A percentile compares a stretch with the other conserved stretches of the same genome.
Conservation (phyloP, 2,113 vertebrate species). For the Xyrauchen texanus region DNA sequence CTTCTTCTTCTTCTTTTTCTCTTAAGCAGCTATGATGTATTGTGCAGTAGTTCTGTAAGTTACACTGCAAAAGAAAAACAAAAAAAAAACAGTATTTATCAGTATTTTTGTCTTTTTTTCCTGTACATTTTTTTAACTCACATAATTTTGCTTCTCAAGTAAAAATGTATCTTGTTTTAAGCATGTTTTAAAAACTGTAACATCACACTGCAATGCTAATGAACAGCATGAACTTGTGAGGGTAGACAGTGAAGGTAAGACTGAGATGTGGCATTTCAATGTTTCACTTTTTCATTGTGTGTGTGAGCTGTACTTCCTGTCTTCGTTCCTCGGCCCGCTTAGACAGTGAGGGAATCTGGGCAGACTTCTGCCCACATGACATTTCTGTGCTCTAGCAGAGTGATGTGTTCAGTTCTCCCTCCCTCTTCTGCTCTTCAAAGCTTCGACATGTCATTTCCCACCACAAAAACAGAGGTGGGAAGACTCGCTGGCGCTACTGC, state of each 20-base stretch:
- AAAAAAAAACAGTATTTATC: no score
- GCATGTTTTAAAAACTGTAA: constrained; percentile 1
- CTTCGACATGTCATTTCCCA: constrained; percentile 82
- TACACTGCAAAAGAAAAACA: no score
- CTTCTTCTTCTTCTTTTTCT: neutral
- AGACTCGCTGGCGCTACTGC: constrained; percentile 84
- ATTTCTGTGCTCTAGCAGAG: constrained; percentile 69
- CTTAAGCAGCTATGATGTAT: constrained; percentile 40
- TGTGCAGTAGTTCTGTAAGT: constrained; percentile 30
- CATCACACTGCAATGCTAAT: constrained; percentile 1
- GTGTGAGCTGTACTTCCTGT: constrained; percentile 67
- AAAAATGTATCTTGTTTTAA: no score
- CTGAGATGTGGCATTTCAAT: constrained; percentile 26
- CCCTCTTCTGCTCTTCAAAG: constrained; percentile 80
- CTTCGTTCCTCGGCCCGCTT: constrained; percentile 80
- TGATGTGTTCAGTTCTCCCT: constrained; percentile 75
- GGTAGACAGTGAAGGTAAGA: constrained; percentile 42
- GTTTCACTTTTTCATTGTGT: constrained; percentile 6
- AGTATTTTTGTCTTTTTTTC: no score
- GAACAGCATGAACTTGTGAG: neutral
- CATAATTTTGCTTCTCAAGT: no score
- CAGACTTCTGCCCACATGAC: constrained; percentile 80
- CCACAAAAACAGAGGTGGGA: constrained; percentile 88
- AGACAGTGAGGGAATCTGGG: constrained; percentile 73
- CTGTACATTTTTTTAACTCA: no score